These are phyloP conservation scores for Rhynchomys soricoides DNA, from an alignment of 2,113 vertebrate species.

Conservation along the genomic window DNA sequence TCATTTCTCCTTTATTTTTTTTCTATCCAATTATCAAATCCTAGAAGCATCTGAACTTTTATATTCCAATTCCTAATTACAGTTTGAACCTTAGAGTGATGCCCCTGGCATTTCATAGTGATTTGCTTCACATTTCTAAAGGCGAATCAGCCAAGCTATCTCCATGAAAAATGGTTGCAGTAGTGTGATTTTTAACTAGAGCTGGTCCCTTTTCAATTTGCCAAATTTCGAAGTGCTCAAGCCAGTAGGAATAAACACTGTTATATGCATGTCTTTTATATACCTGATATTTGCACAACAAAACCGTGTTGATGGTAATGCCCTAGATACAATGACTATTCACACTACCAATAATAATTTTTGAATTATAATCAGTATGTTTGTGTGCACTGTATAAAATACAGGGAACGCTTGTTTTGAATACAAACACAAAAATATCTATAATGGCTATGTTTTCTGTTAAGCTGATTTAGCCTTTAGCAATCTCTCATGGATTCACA, in stretches of 20 bases:
- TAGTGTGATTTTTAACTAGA: neutral
- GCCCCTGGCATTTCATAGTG: neutral
- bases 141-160: neutral
- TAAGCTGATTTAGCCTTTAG: neutral
- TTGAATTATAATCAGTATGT: neutral
- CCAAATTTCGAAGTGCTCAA: neutral
- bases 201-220: neutral
- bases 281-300: neutral
- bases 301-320: neutral
- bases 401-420: neutral
- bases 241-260: neutral
- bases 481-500: neutral
- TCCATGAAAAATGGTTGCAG: neutral
- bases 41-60: neutral
- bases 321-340: neutral
- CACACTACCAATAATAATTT: neutral
- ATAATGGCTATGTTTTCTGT: neutral
- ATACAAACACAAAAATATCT: neutral
- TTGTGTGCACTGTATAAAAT: neutral
- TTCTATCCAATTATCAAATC: neutral
- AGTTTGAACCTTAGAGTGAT: constrained; percentile 16
- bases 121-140: constrained; percentile 39
- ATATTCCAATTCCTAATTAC: neutral
- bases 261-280: neutral
- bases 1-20: neutral